Percentiles rank a stretch among this genome's conserved stretches.
Conservation (phyloP, 2,113 vertebrate genomes). For the Triplophysa siluroides region DNA sequence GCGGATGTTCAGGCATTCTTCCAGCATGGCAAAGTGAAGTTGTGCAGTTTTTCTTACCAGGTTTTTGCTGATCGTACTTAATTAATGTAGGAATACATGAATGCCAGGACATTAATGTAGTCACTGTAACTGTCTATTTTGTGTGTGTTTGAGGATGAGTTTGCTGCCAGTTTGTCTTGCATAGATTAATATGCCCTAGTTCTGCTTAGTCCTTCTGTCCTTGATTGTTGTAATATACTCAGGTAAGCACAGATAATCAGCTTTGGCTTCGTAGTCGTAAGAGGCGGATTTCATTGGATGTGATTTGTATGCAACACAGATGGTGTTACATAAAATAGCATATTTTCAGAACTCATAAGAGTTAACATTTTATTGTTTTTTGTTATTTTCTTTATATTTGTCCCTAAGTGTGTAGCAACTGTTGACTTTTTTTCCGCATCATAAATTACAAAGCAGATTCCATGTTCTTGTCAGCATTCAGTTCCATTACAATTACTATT, state of each 20-base stretch:
- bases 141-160: constrained; percentile 32
- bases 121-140: constrained; percentile 28
- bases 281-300: constrained; percentile 73
- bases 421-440: too few species aligned
- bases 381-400: constrained; percentile 3
- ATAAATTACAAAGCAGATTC: too few species aligned
- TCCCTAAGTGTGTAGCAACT: constrained; percentile 59
- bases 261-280: constrained; percentile 67
- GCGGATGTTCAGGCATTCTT: not conserved
- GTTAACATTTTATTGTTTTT: constrained; percentile 72
- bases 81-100: not conserved
- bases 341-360: constrained; percentile 75
- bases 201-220: constrained; percentile 19
- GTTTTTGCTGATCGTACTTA: constrained; percentile 36
- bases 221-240: constrained; percentile 57
- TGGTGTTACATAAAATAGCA: constrained; percentile 71
- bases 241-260: constrained; percentile 67
- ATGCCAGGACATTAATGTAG: constrained; percentile 28
- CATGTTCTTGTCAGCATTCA: too few species aligned
- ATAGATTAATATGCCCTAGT: constrained; percentile 31
- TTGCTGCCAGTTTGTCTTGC: constrained; percentile 33
- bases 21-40: constrained; percentile 26
- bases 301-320: constrained; percentile 70
- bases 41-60: constrained; percentile 32
- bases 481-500: too few species aligned